Evolutionary conservation across 1,140 invertebrate species (phyloP), one percentile per base, ranked within the genome.

Genomic region (Heliconius hewitsoni): DNA sequence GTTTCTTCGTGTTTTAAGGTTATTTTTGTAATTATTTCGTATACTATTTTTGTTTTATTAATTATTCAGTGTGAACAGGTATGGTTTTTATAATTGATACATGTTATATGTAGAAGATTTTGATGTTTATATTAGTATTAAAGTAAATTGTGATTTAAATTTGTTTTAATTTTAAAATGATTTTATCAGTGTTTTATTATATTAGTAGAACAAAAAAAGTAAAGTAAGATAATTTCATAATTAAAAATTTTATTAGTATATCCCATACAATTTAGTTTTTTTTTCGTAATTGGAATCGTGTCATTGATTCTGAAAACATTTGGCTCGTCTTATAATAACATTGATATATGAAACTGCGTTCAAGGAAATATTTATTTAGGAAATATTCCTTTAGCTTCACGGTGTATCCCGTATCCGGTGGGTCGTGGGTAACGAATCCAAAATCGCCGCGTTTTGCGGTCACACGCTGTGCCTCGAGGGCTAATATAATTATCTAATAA

Each of bases 161-260:
- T 52, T 19, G 1, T 52, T 52, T 52, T 52, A 37, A 37, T 37
- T 8, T 18, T 52, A 19, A 52, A 52, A 8, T 8, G 18, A 5
- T 52, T 66, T 66, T 66, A 66, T 66, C 60, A 66, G 60, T 66
- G 60, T 66, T 23, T 66, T 66, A 66, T 66, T 30, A 8, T 66
- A n/a, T 60, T 6, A 66, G 30, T 9, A 66, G 16, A 52, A 19
- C 16, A 52, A 52, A 52, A n/a, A n/a, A n/a, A n/a, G n/a, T 2
- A 52, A 52, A 52, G 5, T 18, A 19, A 52, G 50, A 52, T 52
- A 52, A 5, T 52, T 19, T 19, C 8, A 52, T 19, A 8, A 6
- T 19, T 8, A 19, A 52, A 52, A 2, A 19, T 19, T 6, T 52
- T 19, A 1, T 52, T 19, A 2, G 1, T 52, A n/a, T 23, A 2